Base-by-base conservation (phyloP, 1,140 invertebrate species). In the Glossosoma conforme region DNA sequence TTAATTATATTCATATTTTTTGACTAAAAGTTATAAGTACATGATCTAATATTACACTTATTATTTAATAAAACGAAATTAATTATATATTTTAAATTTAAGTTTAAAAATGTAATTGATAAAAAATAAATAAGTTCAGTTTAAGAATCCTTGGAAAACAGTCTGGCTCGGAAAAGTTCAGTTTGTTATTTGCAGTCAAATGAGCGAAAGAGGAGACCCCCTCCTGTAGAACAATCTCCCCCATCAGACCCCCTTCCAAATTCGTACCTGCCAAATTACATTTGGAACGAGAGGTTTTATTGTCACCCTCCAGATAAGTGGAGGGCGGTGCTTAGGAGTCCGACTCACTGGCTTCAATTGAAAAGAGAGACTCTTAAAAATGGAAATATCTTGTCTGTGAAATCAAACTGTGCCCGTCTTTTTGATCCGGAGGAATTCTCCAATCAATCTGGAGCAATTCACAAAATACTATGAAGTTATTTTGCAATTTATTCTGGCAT, bases 191-290 rank as follows among this genome's bases (percentile, higher is more conserved):
- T 28, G 25, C 25, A 28, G 25, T 3, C 32, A 33, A 5, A 3
- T 3, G 32, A 33, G 11, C 4, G 11, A 33, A 15, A 33, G 3
- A 11, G 4, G 32, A 15, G n/a, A 15, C 3, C 32, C 32, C n/a
- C 17, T 38, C 19, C n/a, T 10, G 3, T n/a, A 38, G 36, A 15
- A 38, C 36, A 38, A 19, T 19, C 24, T 28, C 6, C 24, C n/a
- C n/a, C n/a, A n/a, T 38, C 14, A 18, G 18, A 11, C 17, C 3
- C 18, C 36, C 18, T 17, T 18, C 36, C 17, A 17, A 38, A 38
- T 38, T n/a, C 36, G 18, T 38, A 38, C 36, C 36, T 38, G 36
- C 36, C 36, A 38, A 38, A 38, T 38, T 38, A 38, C 36, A 38
- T 38, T 38, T 38, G 17, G 18, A 38, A 38, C n/a, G 36, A 19